These are phyloP conservation scores for Halcyon malimbica DNA, from an alignment of 2,113 vertebrate species.

Conservation along the genomic window DNA sequence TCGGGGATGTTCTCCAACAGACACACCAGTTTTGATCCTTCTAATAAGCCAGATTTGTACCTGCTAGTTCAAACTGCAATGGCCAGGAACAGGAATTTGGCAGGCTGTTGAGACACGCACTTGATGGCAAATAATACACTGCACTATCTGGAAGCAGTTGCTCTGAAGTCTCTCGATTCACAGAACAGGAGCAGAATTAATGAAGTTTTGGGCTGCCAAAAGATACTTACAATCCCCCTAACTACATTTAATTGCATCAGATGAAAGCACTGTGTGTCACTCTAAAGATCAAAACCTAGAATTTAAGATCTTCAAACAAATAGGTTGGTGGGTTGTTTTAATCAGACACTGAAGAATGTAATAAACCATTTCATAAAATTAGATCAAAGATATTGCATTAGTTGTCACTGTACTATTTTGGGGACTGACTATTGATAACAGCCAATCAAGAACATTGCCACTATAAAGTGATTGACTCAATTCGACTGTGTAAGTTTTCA, in stretches of 20 bases:
- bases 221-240: neutral
- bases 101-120: neutral
- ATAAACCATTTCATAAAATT: slow-evolving; percentile 33
- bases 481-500: neutral
- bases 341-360: slow-evolving; percentile 26
- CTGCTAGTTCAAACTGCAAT: neutral
- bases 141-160: neutral
- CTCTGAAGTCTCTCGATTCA: slow-evolving; percentile 11
- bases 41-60: neutral
- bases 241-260: slow-evolving; percentile 44
- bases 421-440: neutral
- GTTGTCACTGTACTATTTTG: neutral
- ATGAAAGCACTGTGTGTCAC: slow-evolving; percentile 46
- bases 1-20: neutral
- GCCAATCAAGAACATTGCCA: neutral
- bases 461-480: neutral
- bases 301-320: slow-evolving; percentile 48
- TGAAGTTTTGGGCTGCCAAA: neutral
- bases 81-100: neutral
- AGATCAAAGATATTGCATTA: slow-evolving; percentile 22
- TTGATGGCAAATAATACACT: neutral
- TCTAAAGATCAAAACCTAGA: slow-evolving; percentile 44
- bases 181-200: slow-evolving; percentile 26
- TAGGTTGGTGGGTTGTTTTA: neutral
- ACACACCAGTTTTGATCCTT: neutral